Evolutionary conservation across 1,140 invertebrate genomes (phyloP), one percentile per base, ranked within the genome.

Genomic region (Euborellia annulipes): DNA sequence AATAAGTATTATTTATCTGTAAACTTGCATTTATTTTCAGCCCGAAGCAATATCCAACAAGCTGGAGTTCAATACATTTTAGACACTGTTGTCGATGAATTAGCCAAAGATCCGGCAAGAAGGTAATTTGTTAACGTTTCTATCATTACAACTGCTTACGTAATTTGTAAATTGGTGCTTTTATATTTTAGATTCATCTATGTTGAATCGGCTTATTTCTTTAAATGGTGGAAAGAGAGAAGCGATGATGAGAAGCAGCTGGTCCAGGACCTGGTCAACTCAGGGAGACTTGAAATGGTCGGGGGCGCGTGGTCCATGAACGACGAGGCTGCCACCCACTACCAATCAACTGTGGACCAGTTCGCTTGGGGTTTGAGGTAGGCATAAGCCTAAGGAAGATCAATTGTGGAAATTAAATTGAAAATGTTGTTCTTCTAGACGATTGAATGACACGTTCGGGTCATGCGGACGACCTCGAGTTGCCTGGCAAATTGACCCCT

Each of bases 401-500:
- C n/a, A n/a, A n/a, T n/a, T n/a, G n/a, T n/a, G n/a, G n/a, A n/a
- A n/a, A n/a, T n/a, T n/a, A n/a, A n/a, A n/a, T n/a, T n/a, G n/a
- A n/a, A n/a, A n/a, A n/a, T n/a, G n/a, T n/a, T n/a, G n/a, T n/a
- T n/a, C n/a, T n/a, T n/a, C n/a, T 27, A 27, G 23, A 27, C 23
- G 23, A 27, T 59, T 94, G 1, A 78, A 85, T 48, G 76, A 89
- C 13, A 82, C 78, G 0, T 90, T 94, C 58, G 89, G 88, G 0
- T 63, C 73, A 11, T 93, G 88, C 59, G 87, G 72, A 0, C 63
- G 76, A 11, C 89, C 88, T 0, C 71, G 70, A 20, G 72, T 89
- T 8, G 87, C 82, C 2, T 94, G 90, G 89, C 90, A 94, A 61
- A 92, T 94, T 38, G 88, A 93, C 67, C 87, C 89, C 0, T 94